Evolutionary conservation across 2,797 vertebrate genomes (phyloP).

Genomic region (Muscicapa comitata): DNA sequence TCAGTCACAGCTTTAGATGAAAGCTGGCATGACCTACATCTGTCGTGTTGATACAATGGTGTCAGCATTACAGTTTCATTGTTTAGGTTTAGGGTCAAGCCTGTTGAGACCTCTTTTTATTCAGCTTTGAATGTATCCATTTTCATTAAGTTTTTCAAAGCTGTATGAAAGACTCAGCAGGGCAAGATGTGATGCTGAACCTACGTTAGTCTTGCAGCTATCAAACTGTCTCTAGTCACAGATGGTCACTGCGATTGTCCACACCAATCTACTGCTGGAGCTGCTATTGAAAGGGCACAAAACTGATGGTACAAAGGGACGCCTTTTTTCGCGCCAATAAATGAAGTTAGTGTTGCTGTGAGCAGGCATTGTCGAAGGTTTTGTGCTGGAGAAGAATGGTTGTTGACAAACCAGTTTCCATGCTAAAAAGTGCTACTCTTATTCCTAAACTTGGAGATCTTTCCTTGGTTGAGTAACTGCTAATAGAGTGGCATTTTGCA

Average conservation of each 20-base stretch:
- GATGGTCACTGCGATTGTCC: slow-evolving; percentile 33
- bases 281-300: slow-evolving; percentile 50
- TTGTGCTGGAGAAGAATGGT: slow-evolving; percentile 22
- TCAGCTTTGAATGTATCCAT: slow-evolving; percentile 61
- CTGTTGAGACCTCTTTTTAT: slow-evolving; percentile 53
- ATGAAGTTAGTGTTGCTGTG: slow-evolving; percentile 20
- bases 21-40: slow-evolving; percentile 50
- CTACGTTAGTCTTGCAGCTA: not conserved
- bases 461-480: slow-evolving; percentile 35
- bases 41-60: slow-evolving; percentile 22
- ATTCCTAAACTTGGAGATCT: slow-evolving; percentile 16
- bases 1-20: slow-evolving; percentile 35
- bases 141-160: slow-evolving; percentile 65
- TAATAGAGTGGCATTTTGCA: slow-evolving; percentile 40
- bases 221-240: slow-evolving; percentile 24
- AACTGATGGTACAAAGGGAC: slow-evolving; percentile 27
- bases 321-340: slow-evolving; percentile 18
- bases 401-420: slow-evolving; percentile 47
- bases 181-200: not conserved
- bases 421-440: slow-evolving; percentile 23
- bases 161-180: slow-evolving; percentile 44
- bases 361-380: not conserved
- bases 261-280: not conserved
- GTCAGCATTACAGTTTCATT: slow-evolving; percentile 29
- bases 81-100: slow-evolving; percentile 58